Percentiles rank a stretch among this genome's conserved stretches.
Conservation (phyloP, 2,113 vertebrate species). For the Coreoperca whiteheadi region DNA sequence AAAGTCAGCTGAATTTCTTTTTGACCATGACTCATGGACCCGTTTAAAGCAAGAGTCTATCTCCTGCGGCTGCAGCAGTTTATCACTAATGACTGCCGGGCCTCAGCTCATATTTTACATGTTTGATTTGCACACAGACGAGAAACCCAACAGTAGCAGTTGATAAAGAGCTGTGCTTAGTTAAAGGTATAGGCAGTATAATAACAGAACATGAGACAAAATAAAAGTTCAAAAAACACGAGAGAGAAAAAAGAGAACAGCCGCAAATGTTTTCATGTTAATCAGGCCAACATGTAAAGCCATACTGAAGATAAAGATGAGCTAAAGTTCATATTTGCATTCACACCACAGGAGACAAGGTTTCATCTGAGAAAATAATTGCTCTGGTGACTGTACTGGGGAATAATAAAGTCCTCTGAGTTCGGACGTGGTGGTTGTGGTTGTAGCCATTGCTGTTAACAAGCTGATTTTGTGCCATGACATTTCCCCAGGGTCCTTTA, state of each 20-base stretch:
- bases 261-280: neutral
- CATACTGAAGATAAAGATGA: slow-evolving; percentile 33
- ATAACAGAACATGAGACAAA: slow-evolving; percentile 7
- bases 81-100: slow-evolving; percentile 45
- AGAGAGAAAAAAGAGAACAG: slow-evolving; percentile 28
- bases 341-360: slow-evolving; percentile 50
- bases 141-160: neutral
- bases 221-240: slow-evolving; percentile 6
- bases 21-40: slow-evolving; percentile 52
- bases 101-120: slow-evolving; percentile 51
- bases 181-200: slow-evolving; percentile 14
- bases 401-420: slow-evolving; percentile 64
- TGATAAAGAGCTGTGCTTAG: slow-evolving; percentile 36
- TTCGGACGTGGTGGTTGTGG: slow-evolving; percentile 39
- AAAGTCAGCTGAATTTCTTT: slow-evolving; percentile 61
- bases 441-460: slow-evolving; percentile 62
- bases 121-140: slow-evolving; percentile 53
- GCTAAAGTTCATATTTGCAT: slow-evolving; percentile 74
- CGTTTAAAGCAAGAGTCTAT: slow-evolving; percentile 38
- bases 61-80: slow-evolving; percentile 45
- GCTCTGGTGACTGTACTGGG: slow-evolving; percentile 20
- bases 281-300: slow-evolving; percentile 12
- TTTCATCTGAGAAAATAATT: slow-evolving; percentile 64
- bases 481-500: slow-evolving; percentile 66
- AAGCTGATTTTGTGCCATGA: slow-evolving; percentile 69